Conservation (phyloP, 1,140 invertebrate genomes). For the Bacillus rossius region DNA sequence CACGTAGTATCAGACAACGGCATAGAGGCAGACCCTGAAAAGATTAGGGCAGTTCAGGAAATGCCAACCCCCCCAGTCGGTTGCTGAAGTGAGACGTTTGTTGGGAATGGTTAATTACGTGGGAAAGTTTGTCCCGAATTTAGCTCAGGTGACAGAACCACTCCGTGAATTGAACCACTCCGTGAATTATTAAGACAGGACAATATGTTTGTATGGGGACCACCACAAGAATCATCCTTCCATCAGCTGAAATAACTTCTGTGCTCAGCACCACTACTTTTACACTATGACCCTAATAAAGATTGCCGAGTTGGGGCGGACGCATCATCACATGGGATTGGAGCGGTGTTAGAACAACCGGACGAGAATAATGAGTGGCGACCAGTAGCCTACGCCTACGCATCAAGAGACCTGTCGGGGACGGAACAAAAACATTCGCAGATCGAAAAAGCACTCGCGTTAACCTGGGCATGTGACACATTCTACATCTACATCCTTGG, state of each 20-base stretch:
- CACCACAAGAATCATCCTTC: background rate
- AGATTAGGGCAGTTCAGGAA: slow-evolving; percentile 27
- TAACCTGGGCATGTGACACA: slow-evolving; percentile 17
- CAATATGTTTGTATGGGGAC: background rate
- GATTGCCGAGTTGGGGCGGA: background rate
- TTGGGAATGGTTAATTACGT: slow-evolving; percentile 24
- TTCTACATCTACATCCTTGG: too few relatives aligned
- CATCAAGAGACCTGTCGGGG: background rate
- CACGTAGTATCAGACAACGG: slow-evolving; percentile 32
- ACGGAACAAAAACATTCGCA: slow-evolving; percentile 17
- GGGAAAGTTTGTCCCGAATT: background rate
- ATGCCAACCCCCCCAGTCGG: slow-evolving; percentile 26
- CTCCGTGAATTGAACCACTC: too few relatives aligned
- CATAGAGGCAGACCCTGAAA: slow-evolving; percentile 27
- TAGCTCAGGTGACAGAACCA: too few relatives aligned
- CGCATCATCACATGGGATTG: background rate
- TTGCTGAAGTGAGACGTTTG: slow-evolving; percentile 34
- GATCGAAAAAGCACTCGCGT: slow-evolving; percentile 30
- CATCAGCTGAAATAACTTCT: background rate
- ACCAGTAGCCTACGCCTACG: background rate
- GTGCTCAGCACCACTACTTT: slow-evolving; percentile 17
- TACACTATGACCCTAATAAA: slow-evolving; percentile 25
- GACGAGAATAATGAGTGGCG: slow-evolving; percentile 5
- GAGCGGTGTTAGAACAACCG: slow-evolving; percentile 6
- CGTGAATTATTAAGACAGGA: background rate